These are phyloP conservation scores for Urocynchramus pylzowi DNA, from an alignment of 2,113 vertebrate genomes.

Conservation along the genomic window DNA sequence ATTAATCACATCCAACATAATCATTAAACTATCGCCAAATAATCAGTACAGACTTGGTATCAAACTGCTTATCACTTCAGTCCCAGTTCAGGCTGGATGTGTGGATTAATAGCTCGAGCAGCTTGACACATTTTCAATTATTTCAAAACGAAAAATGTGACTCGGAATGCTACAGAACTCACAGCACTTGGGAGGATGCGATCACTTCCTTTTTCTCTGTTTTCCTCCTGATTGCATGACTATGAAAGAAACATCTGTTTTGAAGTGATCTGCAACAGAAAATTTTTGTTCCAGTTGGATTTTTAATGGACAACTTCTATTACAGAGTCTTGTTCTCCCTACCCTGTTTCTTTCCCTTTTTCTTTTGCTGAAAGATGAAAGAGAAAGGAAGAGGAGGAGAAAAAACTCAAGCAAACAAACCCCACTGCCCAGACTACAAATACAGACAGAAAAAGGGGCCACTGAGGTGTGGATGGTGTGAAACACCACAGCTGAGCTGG, in stretches of 20 bases:
- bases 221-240: slow-evolving; percentile 12
- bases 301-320: neutral
- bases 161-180: neutral
- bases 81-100: neutral
- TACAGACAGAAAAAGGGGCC: neutral
- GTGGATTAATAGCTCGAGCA: neutral
- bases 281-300: slow-evolving; percentile 5
- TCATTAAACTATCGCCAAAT: neutral
- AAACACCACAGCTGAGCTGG: neutral
- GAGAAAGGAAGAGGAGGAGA: neutral
- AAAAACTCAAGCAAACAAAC: neutral
- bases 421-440: neutral
- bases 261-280: slow-evolving; percentile 1
- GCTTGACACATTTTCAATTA: neutral
- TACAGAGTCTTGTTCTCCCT: neutral
- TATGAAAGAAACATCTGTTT: slow-evolving; percentile 60
- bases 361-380: neutral
- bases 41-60: neutral
- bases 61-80: neutral
- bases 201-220: slow-evolving; percentile 26
- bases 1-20: slow-evolving; percentile 22
- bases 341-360: neutral
- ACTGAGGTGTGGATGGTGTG: neutral
- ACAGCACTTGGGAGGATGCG: neutral
- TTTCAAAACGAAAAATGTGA: neutral